Evolutionary conservation across 2,797 vertebrate species (phyloP), one percentile per base, ranked within the genome.

Genomic region (Rhinichthys osculus): DNA sequence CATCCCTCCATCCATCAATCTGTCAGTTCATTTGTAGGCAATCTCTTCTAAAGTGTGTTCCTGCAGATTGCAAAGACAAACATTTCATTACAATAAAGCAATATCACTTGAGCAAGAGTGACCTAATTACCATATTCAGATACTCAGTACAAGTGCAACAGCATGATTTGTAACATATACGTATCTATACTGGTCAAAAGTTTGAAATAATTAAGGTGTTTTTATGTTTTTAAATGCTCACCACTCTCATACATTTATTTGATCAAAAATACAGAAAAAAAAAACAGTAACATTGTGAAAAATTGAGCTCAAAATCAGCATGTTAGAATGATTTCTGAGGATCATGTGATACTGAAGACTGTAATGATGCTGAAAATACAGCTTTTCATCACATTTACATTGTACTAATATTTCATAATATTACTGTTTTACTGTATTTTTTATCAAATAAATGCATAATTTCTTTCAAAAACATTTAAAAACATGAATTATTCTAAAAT

Each of bases 21-120:
- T 54, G 9, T 57, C 74, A n/a, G 52, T 77, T 11, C 11, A 9
- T 77, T 23, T 57, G 23, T 27, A 42, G 54, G 52, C 16, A 78
- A 78, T 27, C 35, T 27, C 23, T 35, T 59, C 23, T 76, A 5
- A 59, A 27, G 23, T 40, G 7, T 62, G 16, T 27, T 21, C 3
- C 35, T 69, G 33, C 38, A 69, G 35, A 69, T 38, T 69, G 66
- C 33, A 78, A 78, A 38, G 13, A 57, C 33, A 77, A 77, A n/a
- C 10, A 54, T 38, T 23, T 54, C 57, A 57, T 57, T 23, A 38
- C 73, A 76, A 50, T 35, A 7, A 21, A 23, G 50, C 30, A 35
- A 74, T 13, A 52, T 5, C 71, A 19, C 10, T 23, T 73, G n/a
- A 50, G 54, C 4, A 11, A 50, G 30, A 33, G 30, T 38, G 35